phyloP scores from a whole-genome alignment of 2,888 invertebrate species.

The Calameuta filiformis region DNA sequence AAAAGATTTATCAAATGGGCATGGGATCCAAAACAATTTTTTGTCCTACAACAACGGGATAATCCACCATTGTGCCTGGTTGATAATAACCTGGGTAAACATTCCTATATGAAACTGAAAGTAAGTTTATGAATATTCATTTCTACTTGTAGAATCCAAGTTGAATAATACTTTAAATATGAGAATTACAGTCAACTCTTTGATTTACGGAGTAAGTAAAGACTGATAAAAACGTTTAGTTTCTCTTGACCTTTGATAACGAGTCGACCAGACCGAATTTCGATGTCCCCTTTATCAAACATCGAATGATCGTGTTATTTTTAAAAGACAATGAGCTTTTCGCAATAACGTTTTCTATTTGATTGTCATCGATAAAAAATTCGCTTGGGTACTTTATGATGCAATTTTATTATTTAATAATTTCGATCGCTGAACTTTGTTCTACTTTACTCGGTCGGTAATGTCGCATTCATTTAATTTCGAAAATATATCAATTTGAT shows the following conservation, averaged over 20 bases:
- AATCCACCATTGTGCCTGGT: conserved; percentile 73
- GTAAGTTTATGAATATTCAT: conserved; percentile 60
- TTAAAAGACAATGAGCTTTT: not conserved
- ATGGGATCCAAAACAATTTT: conserved; percentile 68
- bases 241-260: conserved; percentile 27
- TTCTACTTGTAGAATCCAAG: not conserved
- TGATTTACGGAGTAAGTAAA: not conserved
- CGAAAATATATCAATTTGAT: not conserved
- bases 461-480: not conserved
- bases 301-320: too few species aligned
- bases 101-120: conserved; percentile 75
- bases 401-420: not conserved
- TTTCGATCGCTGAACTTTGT: not conserved
- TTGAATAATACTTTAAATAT: not conserved
- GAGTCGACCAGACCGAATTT: not conserved
- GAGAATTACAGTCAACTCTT: not conserved
- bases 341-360: not conserved
- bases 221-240: conserved; percentile 7
- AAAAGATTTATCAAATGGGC: conserved; percentile 67
- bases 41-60: conserved; percentile 66
- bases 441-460: not conserved
- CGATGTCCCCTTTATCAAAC: not conserved
- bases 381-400: not conserved
- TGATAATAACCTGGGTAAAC: conserved; percentile 71
- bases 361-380: not conserved